Evolutionary conservation across 2,797 vertebrate genomes (phyloP), one percentile per base, ranked within the genome.

Genomic region (Gallinago solitaria): DNA sequence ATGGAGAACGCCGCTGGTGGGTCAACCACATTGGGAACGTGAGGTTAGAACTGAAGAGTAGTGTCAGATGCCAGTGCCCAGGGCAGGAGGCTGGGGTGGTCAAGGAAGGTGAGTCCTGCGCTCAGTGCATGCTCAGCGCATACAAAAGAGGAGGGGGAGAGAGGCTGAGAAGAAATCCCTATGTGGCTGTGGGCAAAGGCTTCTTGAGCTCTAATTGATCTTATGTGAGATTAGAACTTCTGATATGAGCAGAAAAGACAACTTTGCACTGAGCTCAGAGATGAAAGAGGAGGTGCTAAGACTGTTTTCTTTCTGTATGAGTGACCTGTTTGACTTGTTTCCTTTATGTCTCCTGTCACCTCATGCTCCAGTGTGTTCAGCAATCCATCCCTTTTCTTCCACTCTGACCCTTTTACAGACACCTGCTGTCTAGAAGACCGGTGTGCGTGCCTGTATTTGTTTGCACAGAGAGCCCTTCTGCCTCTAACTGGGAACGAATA

Each of bases 1-100:
- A 56, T 1, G 2, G 24, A 33, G 32, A 56, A 2, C 0, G 0
- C 41, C 1, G 1, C 51, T 45, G 53, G 59, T 53, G 32, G 47
- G 48, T 81, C 48, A 68, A 59, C 13, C 32, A 43, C 64, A 25
- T 15, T 35, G 33, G 39, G 33, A 0, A 1, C 33, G 7, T 51
- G 69, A 28, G 39, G 37, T 63, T 43, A 73, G 48, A 84, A 71
- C 30, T 68, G 53, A 30, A 30, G 57, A 71, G 41, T 10, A 4
- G 35, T 35, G n/a, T 7, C 35, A 89, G 48, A 47, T 10, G 32
- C 37, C 48, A 71, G 41, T 15, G 27, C 27, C 32, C 10, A 63
- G 43, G 39, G 18, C 54, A 48, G 48, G 33, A 57, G 9, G 21
- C 28, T 25, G 56, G 13, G 2, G 27, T 18, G 24, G 24, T 35